Evolutionary conservation across 2,888 invertebrate species (phyloP), one percentile per base, ranked within the genome.

Genomic region (Mythimna vitellina): DNA sequence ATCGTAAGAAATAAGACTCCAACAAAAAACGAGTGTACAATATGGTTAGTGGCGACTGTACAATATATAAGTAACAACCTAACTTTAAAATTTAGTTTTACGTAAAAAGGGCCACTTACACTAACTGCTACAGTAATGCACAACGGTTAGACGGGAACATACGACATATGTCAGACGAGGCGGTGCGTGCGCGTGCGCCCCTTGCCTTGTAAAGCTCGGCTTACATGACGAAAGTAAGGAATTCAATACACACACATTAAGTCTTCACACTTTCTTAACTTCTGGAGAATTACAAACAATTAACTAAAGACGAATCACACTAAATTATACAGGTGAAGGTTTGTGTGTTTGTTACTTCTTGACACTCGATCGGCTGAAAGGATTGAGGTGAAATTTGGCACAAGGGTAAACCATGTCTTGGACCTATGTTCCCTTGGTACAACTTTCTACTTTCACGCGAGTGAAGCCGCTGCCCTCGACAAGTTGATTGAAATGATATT

Each of bases 121-220:
- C 54, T 64, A 76, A 66, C 22, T 9, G 70, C 63, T 72, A 68
- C 57, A 76, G 58, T 63, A 42, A 35, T 29, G 81, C 35, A 32
- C 51, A 42, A 70, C 65, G 69, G 71, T 62, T 60, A 60, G 70
- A 20, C 60, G 10, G 57, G 7, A 6, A 38, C 22, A n/a, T 20
- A 68, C 88, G 91, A 89, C 94, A 93, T 93, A 91, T 94, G 94
- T 88, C 88, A 84, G 12, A 0, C 42, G 79, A 65, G 38, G 66
- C 35, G 68, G 90, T 92, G 90, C 91, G 91, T 91, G 91, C 86
- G 38, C 75, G 49, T 89, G 91, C 86, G 49, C 79, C 76, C 78
- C 89, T 87, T 86, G 87, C 78, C 63, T 49, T 25, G 14, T 51
- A 29, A 35, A 56, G 56, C 53, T 17, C n/a, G 35, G 38, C 22